phyloP scores from a whole-genome alignment of 2,113 vertebrate species.

The Cynoglossus semilaevis region DNA sequence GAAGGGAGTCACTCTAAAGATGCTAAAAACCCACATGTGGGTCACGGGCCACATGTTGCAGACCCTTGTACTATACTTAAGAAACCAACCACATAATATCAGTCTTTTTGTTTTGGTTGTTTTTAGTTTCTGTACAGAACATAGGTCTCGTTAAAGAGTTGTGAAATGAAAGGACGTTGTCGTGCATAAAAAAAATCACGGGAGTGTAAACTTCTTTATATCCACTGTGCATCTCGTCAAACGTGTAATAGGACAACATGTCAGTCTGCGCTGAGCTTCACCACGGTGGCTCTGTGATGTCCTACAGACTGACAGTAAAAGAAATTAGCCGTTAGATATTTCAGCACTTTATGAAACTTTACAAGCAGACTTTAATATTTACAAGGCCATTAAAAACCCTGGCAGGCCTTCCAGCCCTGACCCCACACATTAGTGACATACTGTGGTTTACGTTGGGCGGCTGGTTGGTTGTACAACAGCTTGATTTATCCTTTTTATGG shows the following conservation, averaged over 20 bases:
- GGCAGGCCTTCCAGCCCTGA: slow-evolving; percentile 84
- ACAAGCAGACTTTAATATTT: slow-evolving; percentile 98
- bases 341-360: slow-evolving; percentile 99
- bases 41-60: too few relatives aligned
- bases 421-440: slow-evolving; percentile 51
- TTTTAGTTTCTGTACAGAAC: too few relatives aligned
- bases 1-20: too few relatives aligned
- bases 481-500: slow-evolving; percentile 59
- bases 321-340: slow-evolving; percentile 89
- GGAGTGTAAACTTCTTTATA: too few relatives aligned
- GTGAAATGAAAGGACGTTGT: too few relatives aligned
- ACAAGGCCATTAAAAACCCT: slow-evolving; percentile 95
- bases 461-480: slow-evolving; percentile 24
- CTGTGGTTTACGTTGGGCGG: slow-evolving; percentile 50
- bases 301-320: slow-evolving; percentile 90
- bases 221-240: slow-evolving; percentile 27
- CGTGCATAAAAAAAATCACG: too few relatives aligned
- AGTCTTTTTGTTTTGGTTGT: too few relatives aligned
- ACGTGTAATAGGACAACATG: slow-evolving; percentile 44
- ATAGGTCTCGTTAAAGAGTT: too few relatives aligned
- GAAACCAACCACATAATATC: too few relatives aligned
- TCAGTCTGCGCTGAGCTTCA: slow-evolving; percentile 78
- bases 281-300: slow-evolving; percentile 78
- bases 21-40: too few relatives aligned
- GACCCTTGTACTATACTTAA: too few relatives aligned